phyloP scores from a whole-genome alignment of 2,113 vertebrate species.

The Gasterosteus nipponicus region DNA sequence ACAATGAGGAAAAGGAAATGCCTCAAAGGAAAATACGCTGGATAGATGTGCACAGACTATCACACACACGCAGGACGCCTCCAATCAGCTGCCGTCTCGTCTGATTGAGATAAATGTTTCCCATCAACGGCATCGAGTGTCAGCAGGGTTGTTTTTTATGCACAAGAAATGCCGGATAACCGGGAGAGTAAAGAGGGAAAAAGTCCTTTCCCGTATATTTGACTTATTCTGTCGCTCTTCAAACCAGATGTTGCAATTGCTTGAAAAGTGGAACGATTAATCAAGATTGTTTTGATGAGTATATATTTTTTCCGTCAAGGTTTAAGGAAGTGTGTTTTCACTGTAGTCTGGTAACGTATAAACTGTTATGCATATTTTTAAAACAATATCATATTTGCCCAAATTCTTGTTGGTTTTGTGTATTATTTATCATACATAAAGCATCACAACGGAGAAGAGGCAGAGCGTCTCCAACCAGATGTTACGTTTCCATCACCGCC shows the following conservation, averaged over 20 bases:
- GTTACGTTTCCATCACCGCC: neutral
- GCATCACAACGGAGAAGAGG: neutral
- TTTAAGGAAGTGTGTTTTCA: neutral
- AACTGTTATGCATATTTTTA: neutral
- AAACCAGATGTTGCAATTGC: too few relatives aligned
- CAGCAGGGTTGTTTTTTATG: neutral
- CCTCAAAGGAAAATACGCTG: slow-evolving; percentile 45
- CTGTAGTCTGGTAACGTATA: neutral
- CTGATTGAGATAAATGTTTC: neutral
- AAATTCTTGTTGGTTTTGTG: neutral
- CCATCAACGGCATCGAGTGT: neutral
- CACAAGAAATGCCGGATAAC: too few relatives aligned
- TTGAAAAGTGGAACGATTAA: neutral
- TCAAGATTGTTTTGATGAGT: neutral
- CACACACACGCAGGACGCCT: slow-evolving; percentile 12
- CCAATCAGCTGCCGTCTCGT: slow-evolving; percentile 33
- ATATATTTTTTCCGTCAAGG: neutral
- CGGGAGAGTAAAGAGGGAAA: too few relatives aligned
- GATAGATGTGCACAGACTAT: slow-evolving; percentile 22
- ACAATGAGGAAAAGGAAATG: slow-evolving; percentile 57
- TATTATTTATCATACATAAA: neutral
- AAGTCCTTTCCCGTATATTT: too few relatives aligned
- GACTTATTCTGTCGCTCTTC: too few relatives aligned
- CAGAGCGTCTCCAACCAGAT: neutral
- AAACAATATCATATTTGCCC: neutral